Percentiles rank a stretch among this genome's conserved stretches.
Conservation (phyloP, 2,113 vertebrate species). For the Urocolius indicus region DNA sequence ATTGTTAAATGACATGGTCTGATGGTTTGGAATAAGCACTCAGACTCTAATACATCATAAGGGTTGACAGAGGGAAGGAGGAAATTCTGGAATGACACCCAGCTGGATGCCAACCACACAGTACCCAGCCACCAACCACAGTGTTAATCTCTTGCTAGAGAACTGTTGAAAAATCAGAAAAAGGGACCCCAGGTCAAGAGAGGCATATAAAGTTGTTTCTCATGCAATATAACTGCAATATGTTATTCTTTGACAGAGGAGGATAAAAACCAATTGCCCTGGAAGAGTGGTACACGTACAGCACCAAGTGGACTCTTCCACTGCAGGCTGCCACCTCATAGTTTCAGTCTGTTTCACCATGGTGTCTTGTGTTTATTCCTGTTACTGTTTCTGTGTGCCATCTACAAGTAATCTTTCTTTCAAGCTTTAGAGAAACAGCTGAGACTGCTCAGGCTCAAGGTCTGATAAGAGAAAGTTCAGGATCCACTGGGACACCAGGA, state of each 20-base stretch:
- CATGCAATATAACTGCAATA: neutral
- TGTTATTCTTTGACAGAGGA: neutral
- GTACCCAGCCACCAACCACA: neutral
- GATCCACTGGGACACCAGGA: neutral
- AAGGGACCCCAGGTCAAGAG: neutral
- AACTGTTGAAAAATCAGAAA: neutral
- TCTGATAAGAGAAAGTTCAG: neutral
- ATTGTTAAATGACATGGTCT: slow-evolving; percentile 27
- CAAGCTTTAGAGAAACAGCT: neutral
- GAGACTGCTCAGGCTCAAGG: neutral
- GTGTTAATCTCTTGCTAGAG: neutral
- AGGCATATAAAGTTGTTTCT: neutral
- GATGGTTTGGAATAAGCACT: slow-evolving; percentile 2
- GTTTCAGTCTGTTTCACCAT: accelerated
- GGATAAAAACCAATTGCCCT: neutral
- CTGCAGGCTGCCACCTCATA: neutral
- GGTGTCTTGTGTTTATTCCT: neutral
- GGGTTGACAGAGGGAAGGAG: neutral
- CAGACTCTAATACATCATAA: slow-evolving; percentile 21
- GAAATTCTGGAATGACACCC: neutral
- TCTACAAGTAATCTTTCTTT: neutral
- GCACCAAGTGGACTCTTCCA: neutral
- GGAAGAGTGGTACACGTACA: accelerated
- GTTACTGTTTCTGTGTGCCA: neutral
- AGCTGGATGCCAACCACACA: neutral